A percentile compares a stretch with the other conserved stretches of the same genome.
phyloP scores from a whole-genome alignment of 2,888 invertebrate genomes.

The Girardia tigrina region DNA sequence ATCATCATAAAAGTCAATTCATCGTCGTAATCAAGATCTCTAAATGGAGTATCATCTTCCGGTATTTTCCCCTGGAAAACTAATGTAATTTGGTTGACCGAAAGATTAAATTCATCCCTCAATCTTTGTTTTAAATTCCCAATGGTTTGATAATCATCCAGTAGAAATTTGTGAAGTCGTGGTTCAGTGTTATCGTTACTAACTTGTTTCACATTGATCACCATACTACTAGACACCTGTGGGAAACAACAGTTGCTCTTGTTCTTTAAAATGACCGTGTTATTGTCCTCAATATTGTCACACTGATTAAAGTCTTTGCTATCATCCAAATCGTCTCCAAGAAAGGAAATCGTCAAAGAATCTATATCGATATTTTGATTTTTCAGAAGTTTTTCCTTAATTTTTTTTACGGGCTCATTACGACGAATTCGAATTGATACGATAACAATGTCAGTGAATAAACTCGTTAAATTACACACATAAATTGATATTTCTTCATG shows the following conservation, averaged over 20 bases:
- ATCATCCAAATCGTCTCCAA: neutral
- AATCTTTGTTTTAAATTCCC: slow-evolving; percentile 1
- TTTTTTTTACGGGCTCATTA: neutral
- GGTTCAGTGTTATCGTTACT: neutral
- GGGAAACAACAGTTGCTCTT: neutral
- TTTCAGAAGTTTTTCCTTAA: neutral
- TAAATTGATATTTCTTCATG: neutral
- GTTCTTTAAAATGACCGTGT: neutral
- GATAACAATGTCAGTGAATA: neutral
- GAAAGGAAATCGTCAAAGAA: neutral
- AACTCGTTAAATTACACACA: neutral
- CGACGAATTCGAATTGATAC: neutral
- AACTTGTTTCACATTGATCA: neutral
- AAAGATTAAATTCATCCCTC: neutral
- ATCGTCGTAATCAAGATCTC: neutral
- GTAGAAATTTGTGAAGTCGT: neutral
- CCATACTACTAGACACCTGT: neutral
- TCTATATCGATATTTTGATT: neutral
- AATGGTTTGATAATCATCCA: slow-evolving; percentile 5
- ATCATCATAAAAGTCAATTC: neutral
- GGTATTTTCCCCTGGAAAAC: neutral
- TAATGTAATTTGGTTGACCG: neutral
- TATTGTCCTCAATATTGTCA: neutral
- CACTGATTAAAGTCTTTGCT: neutral
- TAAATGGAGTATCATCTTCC: neutral